phyloP scores from a whole-genome alignment of 1,140 invertebrate species.

The Drosophila rufa region DNA sequence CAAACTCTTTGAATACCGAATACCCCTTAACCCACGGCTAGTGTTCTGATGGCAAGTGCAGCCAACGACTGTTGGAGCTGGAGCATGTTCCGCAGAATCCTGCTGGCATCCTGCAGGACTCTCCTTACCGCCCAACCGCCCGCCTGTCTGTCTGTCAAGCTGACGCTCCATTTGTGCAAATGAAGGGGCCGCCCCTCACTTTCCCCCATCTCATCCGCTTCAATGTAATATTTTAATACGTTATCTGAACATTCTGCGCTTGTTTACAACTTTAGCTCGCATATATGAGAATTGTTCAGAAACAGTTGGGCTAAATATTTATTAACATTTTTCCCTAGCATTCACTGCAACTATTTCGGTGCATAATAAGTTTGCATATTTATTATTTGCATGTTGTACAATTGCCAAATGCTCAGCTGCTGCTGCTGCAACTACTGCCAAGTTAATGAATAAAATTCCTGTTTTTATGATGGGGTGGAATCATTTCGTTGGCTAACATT shows the following conservation, averaged over 20 bases:
- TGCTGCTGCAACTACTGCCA: neutral
- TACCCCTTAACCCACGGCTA: slow-evolving; percentile 12
- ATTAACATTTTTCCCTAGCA: slow-evolving; percentile 60
- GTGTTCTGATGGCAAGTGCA: slow-evolving; percentile 29
- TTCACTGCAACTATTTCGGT: slow-evolving; percentile 30
- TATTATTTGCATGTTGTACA: slow-evolving; percentile 37
- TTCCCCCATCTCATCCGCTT: neutral
- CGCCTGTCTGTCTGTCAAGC: slow-evolving; percentile 40
- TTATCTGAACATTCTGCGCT: slow-evolving; percentile 54
- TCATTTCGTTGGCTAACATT: slow-evolving; percentile 7
- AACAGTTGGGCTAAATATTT: slow-evolving; percentile 69
- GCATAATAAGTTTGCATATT: slow-evolving; percentile 44
- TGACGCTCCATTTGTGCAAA: slow-evolving; percentile 61
- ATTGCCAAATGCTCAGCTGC: slow-evolving; percentile 35
- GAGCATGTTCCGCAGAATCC: slow-evolving; percentile 12
- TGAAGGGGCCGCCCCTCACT: slow-evolving; percentile 21
- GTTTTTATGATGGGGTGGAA: slow-evolving; percentile 24
- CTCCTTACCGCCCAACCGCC: neutral
- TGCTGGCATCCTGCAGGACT: slow-evolving; percentile 23
- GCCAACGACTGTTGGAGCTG: slow-evolving; percentile 25
- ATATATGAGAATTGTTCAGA: slow-evolving; percentile 68
- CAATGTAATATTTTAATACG: slow-evolving; percentile 67
- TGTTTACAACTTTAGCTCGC: slow-evolving; percentile 60
- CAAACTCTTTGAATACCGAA: neutral
- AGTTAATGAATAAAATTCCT: slow-evolving; percentile 50